Conservation (phyloP, 2,888 invertebrate genomes). For the Tetragonisca angustula region DNA sequence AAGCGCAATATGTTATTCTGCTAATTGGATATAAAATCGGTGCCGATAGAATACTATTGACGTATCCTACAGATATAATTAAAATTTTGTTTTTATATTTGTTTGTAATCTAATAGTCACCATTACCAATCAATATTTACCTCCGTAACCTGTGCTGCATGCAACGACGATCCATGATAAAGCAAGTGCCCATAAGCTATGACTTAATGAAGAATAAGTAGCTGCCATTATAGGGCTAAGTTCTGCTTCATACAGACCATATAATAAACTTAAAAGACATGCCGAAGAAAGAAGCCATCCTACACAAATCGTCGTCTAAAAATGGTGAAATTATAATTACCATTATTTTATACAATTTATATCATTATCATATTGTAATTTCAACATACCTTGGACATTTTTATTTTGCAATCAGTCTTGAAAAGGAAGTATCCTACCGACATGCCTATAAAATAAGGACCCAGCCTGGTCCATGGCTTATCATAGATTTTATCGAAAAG, state of each 20-base stretch:
- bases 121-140: conserved; percentile 80
- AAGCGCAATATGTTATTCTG: conserved; percentile 94
- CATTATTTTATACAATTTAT: not conserved
- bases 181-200: conserved; percentile 92
- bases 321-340: conserved; percentile 41
- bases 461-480: conserved; percentile 94
- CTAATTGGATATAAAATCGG: conserved; percentile 93
- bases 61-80: conserved; percentile 83
- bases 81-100: not conserved
- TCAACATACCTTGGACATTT: conserved; percentile 88
- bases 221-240: conserved; percentile 90
- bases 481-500: conserved; percentile 95
- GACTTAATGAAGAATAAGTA: conserved; percentile 92
- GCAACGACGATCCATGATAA: conserved; percentile 94
- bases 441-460: conserved; percentile 94
- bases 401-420: conserved; percentile 91
- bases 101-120: not conserved
- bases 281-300: conserved; percentile 90
- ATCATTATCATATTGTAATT: not conserved
- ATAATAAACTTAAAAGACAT: conserved; percentile 90
- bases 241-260: conserved; percentile 90
- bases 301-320: conserved; percentile 87
- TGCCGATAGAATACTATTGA: conserved; percentile 90
- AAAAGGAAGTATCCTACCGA: conserved; percentile 92
- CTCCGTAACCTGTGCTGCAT: conserved; percentile 93